Percentiles rank a stretch among this genome's conserved stretches.
These are phyloP conservation scores for Heteronetta atricapilla DNA, from an alignment of 2,113 vertebrate species.

Conservation along the genomic window DNA sequence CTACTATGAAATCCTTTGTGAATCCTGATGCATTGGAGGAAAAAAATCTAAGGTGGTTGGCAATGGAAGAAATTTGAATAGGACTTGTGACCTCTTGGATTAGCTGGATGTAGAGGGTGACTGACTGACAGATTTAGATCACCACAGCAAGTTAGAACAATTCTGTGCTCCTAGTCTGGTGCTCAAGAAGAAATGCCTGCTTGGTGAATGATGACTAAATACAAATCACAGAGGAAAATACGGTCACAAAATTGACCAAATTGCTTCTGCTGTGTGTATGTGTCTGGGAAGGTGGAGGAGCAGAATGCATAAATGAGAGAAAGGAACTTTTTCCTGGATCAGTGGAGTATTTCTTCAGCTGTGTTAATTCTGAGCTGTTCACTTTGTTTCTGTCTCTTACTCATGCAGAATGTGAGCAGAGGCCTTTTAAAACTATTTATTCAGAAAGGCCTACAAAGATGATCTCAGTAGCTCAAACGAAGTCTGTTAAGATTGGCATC, in stretches of 20 bases:
- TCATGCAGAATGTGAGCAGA: background rate
- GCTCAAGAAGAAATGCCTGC: background rate
- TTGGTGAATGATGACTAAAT: background rate
- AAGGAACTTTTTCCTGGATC: slow-evolving; percentile 2
- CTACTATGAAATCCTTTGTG: background rate
- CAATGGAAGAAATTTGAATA: background rate
- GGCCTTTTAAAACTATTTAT: background rate
- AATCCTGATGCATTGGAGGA: background rate
- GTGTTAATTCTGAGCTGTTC: background rate
- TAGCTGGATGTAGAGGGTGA: background rate
- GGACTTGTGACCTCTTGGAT: rapidly evolving
- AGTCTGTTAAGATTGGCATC: background rate
- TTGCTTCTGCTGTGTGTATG: background rate
- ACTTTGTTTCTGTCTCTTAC: background rate
- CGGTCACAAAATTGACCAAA: background rate
- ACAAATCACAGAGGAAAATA: background rate
- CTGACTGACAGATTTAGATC: background rate
- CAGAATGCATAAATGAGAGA: background rate
- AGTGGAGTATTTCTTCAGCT: background rate
- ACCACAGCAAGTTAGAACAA: background rate
- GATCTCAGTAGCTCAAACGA: background rate
- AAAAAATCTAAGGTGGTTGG: background rate
- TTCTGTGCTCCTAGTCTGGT: background rate
- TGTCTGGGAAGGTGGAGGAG: background rate
- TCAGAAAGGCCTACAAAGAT: background rate